Evolutionary conservation across 1,140 invertebrate genomes (phyloP), one percentile per base, ranked within the genome.

Genomic region (Bilobella aurantiaca): DNA sequence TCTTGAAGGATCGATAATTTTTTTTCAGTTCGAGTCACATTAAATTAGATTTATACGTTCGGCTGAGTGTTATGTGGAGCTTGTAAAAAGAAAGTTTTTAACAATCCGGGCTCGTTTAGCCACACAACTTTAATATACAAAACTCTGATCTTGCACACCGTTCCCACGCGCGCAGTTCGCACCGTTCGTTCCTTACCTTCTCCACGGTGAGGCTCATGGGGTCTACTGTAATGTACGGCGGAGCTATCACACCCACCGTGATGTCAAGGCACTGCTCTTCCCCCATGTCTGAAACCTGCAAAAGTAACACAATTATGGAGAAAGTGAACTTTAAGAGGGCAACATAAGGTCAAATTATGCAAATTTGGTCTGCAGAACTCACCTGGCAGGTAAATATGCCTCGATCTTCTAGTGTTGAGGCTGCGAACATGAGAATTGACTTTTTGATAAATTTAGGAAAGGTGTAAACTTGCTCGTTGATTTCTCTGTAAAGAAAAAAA

Each of bases 311-410:
- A 61, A 32, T 61, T n/a, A n/a, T n/a, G n/a, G n/a, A n/a, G n/a
- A n/a, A n/a, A n/a, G n/a, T n/a, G n/a, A n/a, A n/a, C n/a, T n/a
- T n/a, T n/a, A n/a, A n/a, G n/a, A n/a, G n/a, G n/a, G n/a, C n/a
- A n/a, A n/a, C n/a, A n/a, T n/a, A n/a, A n/a, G n/a, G n/a, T n/a
- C n/a, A n/a, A n/a, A n/a, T n/a, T n/a, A n/a, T n/a, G n/a, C n/a
- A n/a, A n/a, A n/a, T n/a, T n/a, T n/a, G n/a, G n/a, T n/a, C n/a
- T n/a, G n/a, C n/a, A n/a, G n/a, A n/a, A 30, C 58, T 63, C 58
- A 71, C 70, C 62, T 68, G 62, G 56, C 70, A 71, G 21, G 67
- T 69, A 42, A 58, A 71, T 1, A 18, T 28, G 3, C 70, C 70
- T 0, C 47, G 18, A 57, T 71, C 70, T 28, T 42, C 66, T 23